phyloP scores from a whole-genome alignment of 2,888 invertebrate genomes.

The Drosophila ustulata region DNA sequence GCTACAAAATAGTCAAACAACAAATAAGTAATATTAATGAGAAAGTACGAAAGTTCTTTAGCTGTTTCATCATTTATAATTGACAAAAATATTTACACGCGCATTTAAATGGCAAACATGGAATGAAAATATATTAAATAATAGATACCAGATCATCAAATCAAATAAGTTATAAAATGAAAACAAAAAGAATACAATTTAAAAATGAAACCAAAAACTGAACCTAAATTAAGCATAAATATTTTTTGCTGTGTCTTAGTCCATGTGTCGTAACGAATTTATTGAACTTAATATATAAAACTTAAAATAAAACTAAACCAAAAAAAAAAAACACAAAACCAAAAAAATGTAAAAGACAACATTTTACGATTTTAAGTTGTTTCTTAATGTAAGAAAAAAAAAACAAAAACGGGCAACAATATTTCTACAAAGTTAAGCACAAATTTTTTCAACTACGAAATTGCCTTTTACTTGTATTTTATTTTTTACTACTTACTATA shows the following conservation, averaged over 20 bases:
- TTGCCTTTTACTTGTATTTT: slow-evolving; percentile 77
- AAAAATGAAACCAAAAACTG: slow-evolving; percentile 45
- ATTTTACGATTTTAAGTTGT: slow-evolving; percentile 49
- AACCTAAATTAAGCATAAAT: slow-evolving; percentile 75
- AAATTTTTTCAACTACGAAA: slow-evolving; percentile 75
- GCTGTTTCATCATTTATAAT: slow-evolving; percentile 73
- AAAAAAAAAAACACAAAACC: slow-evolving; percentile 35
- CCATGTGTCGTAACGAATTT: slow-evolving; percentile 85
- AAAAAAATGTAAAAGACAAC: slow-evolving; percentile 25
- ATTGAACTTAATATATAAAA: slow-evolving; percentile 70
- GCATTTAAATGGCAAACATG: slow-evolving; percentile 66
- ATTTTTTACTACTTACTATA: slow-evolving; percentile 67
- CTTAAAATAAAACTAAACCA: slow-evolving; percentile 28
- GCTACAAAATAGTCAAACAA: slow-evolving; percentile 32
- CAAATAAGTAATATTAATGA: slow-evolving; percentile 21
- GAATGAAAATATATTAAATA: slow-evolving; percentile 41
- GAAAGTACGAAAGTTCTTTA: slow-evolving; percentile 53
- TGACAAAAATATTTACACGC: slow-evolving; percentile 76
- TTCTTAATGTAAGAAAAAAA: slow-evolving; percentile 47
- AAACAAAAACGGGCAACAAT: slow-evolving; percentile 54
- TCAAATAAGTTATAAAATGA: slow-evolving; percentile 21
- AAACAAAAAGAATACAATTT: slow-evolving; percentile 29
- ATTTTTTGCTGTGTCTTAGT: slow-evolving; percentile 85
- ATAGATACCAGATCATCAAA: slow-evolving; percentile 28
- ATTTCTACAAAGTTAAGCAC: slow-evolving; percentile 75